Conservation (phyloP, 2,888 invertebrate genomes). For the Nomada lathburiana region DNA sequence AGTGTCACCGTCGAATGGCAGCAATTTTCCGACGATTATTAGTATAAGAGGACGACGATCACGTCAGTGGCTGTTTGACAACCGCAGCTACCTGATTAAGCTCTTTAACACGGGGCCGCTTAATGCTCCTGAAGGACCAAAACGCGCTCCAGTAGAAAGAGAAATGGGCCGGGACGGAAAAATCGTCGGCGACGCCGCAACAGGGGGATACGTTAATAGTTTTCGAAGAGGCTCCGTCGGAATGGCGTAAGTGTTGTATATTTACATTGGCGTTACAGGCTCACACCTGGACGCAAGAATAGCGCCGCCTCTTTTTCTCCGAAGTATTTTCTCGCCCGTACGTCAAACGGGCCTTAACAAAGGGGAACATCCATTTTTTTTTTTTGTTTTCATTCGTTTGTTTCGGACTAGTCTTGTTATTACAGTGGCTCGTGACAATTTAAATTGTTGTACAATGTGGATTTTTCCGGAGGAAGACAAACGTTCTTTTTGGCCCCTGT, state of each 20-base stretch:
- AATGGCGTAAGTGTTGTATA: conserved; percentile 78
- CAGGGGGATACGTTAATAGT: conserved; percentile 70
- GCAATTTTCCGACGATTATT: neutral
- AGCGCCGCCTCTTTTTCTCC: conserved; percentile 72
- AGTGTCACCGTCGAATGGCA: neutral
- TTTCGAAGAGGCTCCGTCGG: conserved; percentile 66
- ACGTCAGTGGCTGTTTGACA: neutral
- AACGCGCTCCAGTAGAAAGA: conserved; percentile 38
- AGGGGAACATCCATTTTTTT: conserved; percentile 49
- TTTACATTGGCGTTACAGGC: conserved; percentile 80
- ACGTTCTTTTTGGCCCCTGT: too few relatives aligned
- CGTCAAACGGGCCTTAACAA: conserved; percentile 62
- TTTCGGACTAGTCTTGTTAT: conserved; percentile 28
- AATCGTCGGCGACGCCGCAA: conserved; percentile 41
- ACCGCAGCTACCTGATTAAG: conserved; percentile 21
- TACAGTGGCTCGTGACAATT: neutral
- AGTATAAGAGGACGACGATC: conserved; percentile 2
- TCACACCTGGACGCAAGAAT: conserved; percentile 82
- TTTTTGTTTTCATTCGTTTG: neutral
- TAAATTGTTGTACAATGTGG: neutral
- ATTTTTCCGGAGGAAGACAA: too few relatives aligned
- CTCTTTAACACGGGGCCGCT: conserved; percentile 44
- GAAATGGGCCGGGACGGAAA: conserved; percentile 64
- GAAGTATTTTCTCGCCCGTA: conserved; percentile 64
- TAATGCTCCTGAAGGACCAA: conserved; percentile 35